Base-by-base conservation (phyloP, 2,888 invertebrate genomes). In the Idaea aversata region DNA sequence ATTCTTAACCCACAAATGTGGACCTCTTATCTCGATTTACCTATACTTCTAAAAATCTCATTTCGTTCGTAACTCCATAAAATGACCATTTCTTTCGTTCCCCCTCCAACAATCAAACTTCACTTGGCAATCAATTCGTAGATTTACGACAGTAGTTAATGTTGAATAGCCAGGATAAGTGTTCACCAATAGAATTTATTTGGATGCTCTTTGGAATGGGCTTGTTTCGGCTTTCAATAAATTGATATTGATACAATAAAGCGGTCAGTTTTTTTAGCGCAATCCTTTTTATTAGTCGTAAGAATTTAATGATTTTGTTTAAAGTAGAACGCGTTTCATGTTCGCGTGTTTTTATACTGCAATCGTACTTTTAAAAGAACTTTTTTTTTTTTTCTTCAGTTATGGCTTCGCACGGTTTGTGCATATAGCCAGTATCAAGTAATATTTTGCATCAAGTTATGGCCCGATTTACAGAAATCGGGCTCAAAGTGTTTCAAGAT, bases 61-160 rank as follows among this genome's bases (percentile, higher is more conserved):
- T 70, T 70, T 69, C 65, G 64, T 59, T 62, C 59, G 68, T 65
- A 70, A 69, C 65, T 73, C 70, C 66, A 70, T 71, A 72, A 72
- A 73, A 72, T 65, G 63, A 63, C 70, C 57, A 66, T 73, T 69
- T 63, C 67, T 65, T 63, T 61, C 65, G 62, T 67, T 66, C 69
- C 65, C 69, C 70, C 71, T 66, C 59, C 25, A 63, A 75, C 81
- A 77, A 78, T 82, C 78, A 85, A 82, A 81, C 77, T 78, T 77
- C 73, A 77, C 77, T 80, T 72, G 72, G 75, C 77, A 77, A 78
- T 77, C 78, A 76, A 78, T 79, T 73, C 70, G 67, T 72, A 73
- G 78, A 81, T 85, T 86, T 85, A 86, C 79, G 83, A 76, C 71
- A 70, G 67, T 76, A 77, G 77, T 82, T 78, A 80, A 80, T 73